A percentile compares a stretch with the other conserved stretches of the same genome.
These are phyloP conservation scores for Andrena bicolor DNA, from an alignment of 2,888 invertebrate species.

Conservation along the genomic window DNA sequence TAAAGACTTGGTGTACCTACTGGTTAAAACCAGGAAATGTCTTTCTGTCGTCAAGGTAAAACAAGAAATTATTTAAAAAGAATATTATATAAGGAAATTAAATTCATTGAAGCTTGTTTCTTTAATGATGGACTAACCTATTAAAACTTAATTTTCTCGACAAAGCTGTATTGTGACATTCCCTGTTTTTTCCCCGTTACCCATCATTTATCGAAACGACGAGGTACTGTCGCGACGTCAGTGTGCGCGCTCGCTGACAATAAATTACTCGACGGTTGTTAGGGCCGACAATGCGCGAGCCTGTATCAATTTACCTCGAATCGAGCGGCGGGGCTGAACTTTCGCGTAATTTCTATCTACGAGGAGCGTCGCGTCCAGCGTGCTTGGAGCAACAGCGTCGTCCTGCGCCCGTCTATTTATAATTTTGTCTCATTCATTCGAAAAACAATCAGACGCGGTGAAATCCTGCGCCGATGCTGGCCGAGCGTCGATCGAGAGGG, in stretches of 20 bases:
- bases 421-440: slow-evolving; percentile 71
- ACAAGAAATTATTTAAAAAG: too few relatives aligned
- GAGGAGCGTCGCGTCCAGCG: slow-evolving; percentile 16
- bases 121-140: too few relatives aligned
- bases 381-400: slow-evolving; percentile 43
- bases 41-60: too few relatives aligned
- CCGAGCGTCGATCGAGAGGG: slow-evolving; percentile 59
- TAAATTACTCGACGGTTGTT: slow-evolving; percentile 68
- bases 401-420: slow-evolving; percentile 64
- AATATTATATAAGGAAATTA: too few relatives aligned
- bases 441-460: slow-evolving; percentile 70
- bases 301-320: slow-evolving; percentile 65
- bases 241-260: slow-evolving; percentile 42
- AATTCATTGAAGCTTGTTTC: too few relatives aligned
- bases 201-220: slow-evolving; percentile 29
- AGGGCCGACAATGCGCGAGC: slow-evolving; percentile 51
- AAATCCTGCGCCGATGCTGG: slow-evolving; percentile 47
- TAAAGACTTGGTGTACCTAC: too few relatives aligned
- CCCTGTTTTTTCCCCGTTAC: too few relatives aligned
- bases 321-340: slow-evolving; percentile 61
- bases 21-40: too few relatives aligned
- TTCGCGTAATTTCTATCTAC: slow-evolving; percentile 65
- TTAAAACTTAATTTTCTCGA: too few relatives aligned
- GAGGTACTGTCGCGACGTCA: slow-evolving; percentile 25
- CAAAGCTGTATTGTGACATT: too few relatives aligned